phyloP scores from a whole-genome alignment of 2,888 invertebrate species.

The Lepidocyrtoides sp. region DNA sequence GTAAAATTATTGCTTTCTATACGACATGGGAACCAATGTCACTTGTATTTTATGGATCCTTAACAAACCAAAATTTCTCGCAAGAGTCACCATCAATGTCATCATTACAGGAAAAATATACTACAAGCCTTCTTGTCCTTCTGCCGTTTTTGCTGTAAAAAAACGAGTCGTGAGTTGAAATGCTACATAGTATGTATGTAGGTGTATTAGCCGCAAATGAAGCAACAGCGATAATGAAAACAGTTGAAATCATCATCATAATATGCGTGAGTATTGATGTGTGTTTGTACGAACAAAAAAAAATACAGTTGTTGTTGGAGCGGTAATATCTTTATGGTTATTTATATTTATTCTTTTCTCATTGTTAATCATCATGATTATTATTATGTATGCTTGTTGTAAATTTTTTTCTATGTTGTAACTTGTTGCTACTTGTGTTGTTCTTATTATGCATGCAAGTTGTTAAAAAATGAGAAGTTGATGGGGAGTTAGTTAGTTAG shows the following conservation, averaged over 20 bases:
- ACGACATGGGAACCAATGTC: conserved; percentile 58
- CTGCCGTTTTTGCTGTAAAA: conserved; percentile 1
- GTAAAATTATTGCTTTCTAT: background rate
- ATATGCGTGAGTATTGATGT: no score
- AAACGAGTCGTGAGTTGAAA: background rate
- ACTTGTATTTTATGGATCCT: conserved; percentile 61
- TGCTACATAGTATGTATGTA: background rate
- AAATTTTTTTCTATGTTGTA: background rate
- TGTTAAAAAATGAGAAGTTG: background rate
- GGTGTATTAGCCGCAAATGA: no score
- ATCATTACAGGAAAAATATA: conserved; percentile 42
- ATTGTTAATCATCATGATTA: background rate
- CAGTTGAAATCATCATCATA: background rate
- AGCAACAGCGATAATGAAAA: no score
- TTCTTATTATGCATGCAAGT: background rate
- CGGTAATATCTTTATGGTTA: no score
- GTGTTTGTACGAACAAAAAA: no score
- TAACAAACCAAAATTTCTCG: conserved; percentile 51
- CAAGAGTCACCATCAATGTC: conserved; percentile 17
- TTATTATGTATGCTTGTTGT: background rate
- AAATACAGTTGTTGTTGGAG: no score
- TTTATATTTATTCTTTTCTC: background rate
- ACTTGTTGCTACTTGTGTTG: conserved; percentile 23
- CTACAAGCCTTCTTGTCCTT: conserved; percentile 64
- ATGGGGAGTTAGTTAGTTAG: no score